phyloP scores from a whole-genome alignment of 2,113 vertebrate genomes.

The Anthoscopus minutus region DNA sequence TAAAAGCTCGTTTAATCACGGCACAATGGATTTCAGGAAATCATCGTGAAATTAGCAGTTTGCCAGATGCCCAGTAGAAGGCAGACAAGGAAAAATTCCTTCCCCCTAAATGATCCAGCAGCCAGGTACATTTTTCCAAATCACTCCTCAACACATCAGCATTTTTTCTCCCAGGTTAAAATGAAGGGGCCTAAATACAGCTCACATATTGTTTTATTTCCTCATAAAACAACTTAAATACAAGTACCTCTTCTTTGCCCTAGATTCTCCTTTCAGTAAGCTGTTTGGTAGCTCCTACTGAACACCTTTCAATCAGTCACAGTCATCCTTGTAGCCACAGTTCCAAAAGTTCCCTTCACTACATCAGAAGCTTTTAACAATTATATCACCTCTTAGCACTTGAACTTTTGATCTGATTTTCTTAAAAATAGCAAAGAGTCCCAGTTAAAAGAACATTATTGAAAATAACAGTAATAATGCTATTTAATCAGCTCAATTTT shows the following conservation, averaged over 20 bases:
- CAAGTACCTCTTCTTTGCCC: not conserved
- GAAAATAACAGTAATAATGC: not conserved
- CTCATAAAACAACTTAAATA: not conserved
- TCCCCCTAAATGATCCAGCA: not conserved
- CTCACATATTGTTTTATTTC: not conserved
- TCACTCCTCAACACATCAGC: fast-evolving
- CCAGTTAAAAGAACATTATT: not conserved
- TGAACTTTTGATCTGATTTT: constrained; percentile 33
- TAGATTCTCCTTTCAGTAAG: not conserved
- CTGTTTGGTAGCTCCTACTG: not conserved
- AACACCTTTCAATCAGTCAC: not conserved
- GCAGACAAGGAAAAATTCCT: not conserved
- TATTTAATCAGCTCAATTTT: not conserved
- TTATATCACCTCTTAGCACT: not conserved
- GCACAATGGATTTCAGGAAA: not conserved
- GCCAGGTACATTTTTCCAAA: not conserved
- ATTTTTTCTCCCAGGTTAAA: not conserved
- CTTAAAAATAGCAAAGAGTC: not conserved
- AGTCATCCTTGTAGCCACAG: not conserved
- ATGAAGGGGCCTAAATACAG: not conserved
- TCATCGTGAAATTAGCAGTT: not conserved
- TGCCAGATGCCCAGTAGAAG: not conserved
- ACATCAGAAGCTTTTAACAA: not conserved
- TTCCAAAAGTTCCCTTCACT: not conserved
- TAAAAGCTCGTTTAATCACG: not conserved